These are phyloP conservation scores for Delichon dasypus DNA, from an alignment of 2,797 vertebrate species.

Conservation along the genomic window DNA sequence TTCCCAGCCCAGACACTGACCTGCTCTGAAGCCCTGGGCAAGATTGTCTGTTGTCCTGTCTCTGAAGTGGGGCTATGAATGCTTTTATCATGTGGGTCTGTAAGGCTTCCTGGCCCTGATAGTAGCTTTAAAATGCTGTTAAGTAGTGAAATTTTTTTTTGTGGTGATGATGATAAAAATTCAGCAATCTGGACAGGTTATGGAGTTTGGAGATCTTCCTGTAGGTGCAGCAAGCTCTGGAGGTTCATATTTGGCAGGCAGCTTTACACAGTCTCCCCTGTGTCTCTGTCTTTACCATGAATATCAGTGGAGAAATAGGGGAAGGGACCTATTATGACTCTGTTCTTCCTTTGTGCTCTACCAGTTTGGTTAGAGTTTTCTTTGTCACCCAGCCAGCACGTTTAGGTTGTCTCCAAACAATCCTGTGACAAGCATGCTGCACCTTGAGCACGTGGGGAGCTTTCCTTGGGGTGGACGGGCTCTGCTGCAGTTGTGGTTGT, in stretches of 20 bases:
- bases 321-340: not conserved
- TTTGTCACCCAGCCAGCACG: fast-evolving
- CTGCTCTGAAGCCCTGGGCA: not conserved
- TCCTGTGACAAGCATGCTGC: not conserved
- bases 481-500: not conserved
- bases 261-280: not conserved
- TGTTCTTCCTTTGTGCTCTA: not conserved
- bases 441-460: not conserved
- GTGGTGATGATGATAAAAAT: not conserved
- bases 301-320: not conserved
- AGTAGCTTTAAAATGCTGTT: not conserved
- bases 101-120: not conserved
- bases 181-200: not conserved
- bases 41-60: not conserved
- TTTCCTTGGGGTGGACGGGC: not conserved
- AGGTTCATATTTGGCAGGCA: not conserved
- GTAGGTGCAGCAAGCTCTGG: not conserved
- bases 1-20: not conserved
- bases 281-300: not conserved
- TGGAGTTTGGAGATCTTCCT: not conserved
- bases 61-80: not conserved
- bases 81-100: not conserved
- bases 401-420: not conserved
- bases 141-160: not conserved
- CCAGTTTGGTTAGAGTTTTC: not conserved